phyloP scores from a whole-genome alignment of 2,113 vertebrate genomes.

The Aegithalos caudatus region DNA sequence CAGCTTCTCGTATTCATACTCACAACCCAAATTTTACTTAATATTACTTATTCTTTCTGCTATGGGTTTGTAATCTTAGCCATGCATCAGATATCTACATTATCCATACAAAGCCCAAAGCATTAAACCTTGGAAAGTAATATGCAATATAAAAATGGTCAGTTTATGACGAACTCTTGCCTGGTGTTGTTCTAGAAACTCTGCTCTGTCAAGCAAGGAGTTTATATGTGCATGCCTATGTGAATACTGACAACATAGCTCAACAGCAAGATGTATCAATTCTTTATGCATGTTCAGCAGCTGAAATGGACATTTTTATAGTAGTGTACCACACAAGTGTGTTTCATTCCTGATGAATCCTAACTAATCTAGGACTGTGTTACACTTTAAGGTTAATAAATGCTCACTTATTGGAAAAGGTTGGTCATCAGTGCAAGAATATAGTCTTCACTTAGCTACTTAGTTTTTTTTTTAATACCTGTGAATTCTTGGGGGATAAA shows the following conservation, averaged over 20 bases:
- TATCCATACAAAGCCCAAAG: background rate
- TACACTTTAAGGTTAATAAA: background rate
- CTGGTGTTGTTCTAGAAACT: background rate
- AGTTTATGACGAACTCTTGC: background rate
- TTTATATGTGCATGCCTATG: background rate
- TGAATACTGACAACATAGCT: background rate
- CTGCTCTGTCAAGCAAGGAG: background rate
- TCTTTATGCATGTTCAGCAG: background rate
- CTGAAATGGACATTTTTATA: background rate
- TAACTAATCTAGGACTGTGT: background rate
- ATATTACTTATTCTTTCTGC: background rate
- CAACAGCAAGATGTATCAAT: background rate
- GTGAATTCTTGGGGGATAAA: background rate
- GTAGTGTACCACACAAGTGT: background rate
- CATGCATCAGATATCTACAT: background rate
- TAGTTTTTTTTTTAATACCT: background rate
- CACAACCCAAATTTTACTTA: background rate
- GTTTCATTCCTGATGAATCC: background rate
- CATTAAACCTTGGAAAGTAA: background rate
- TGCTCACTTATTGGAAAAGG: background rate
- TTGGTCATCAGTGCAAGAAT: background rate
- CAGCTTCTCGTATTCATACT: background rate
- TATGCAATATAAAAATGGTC: background rate
- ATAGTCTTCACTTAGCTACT: background rate
- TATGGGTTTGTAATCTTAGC: background rate